Conservation (phyloP, 2,113 vertebrate genomes). For the Chinchilla lanigera region DNA sequence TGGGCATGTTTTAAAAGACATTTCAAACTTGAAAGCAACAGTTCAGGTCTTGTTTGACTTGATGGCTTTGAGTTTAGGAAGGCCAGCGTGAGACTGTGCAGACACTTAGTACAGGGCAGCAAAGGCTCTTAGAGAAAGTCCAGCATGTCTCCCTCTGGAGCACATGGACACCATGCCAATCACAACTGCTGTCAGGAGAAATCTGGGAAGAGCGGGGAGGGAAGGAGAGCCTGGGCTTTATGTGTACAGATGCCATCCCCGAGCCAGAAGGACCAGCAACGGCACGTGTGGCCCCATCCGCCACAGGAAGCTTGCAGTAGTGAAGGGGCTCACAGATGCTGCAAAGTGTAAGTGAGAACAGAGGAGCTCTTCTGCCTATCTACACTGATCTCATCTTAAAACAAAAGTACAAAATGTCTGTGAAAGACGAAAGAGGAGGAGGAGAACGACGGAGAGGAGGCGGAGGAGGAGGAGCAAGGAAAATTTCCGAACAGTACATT, state of each 20-base stretch:
- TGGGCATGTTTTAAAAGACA: neutral
- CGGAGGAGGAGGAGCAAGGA: neutral
- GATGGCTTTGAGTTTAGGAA: neutral
- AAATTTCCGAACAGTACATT: neutral
- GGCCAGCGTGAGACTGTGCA: no score
- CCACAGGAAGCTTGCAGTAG: neutral
- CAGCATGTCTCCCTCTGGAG: neutral
- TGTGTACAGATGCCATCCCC: neutral
- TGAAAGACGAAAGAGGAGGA: neutral
- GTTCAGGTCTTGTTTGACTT: neutral
- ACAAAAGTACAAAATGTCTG: neutral
- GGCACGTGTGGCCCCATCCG: neutral
- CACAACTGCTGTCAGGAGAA: neutral
- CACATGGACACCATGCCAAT: neutral
- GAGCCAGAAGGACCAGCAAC: neutral
- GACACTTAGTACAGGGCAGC: accelerated
- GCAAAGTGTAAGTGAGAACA: neutral
- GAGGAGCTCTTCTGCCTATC: neutral
- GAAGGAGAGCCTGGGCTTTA: no score
- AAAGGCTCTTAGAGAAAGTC: neutral
- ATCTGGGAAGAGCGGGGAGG: neutral
- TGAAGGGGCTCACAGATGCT: neutral
- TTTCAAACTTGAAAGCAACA: neutral
- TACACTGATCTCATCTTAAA: neutral
- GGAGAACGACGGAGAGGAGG: neutral